Base-by-base conservation (phyloP, 2,797 vertebrate genomes). In the Pipistrellus kuhlii region DNA sequence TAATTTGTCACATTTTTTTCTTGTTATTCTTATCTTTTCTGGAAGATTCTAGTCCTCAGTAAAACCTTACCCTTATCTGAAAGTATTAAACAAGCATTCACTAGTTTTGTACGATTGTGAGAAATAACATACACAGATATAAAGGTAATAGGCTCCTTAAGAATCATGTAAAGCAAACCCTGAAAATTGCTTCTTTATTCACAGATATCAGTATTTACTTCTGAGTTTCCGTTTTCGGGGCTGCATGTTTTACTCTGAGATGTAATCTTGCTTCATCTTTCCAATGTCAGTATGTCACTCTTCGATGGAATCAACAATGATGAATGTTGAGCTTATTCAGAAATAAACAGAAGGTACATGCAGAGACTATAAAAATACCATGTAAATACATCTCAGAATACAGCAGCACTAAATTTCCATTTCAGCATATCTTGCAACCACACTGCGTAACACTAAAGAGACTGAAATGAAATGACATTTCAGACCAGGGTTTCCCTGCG, bases 71-170 rank as follows among this genome's bases (percentile, higher is more conserved):
- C 62, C 93, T 97, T 96, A 94, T 94, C 86, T 35, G 84, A 91
- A 91, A 75, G 53, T 73, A 94, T 95, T 97, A 95, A 94, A 44
- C n/a, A 88, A 90, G 89, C 92, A 97, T 96, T 97, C 73, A 48
- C 89, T 77, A 84, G 95, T 76, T 90, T 72, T 91, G 20, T 51
- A 68, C 62, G 25, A 17, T 86, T 94, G 30, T 87, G 41, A 96
- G 85, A 95, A 94, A 88, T 41, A 12, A 96, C 81, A 72, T 94
- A 96, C 97, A 92, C 96, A 95, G 96, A 73, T 95, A 90, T 48
- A 95, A 95, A 93, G 27, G 71, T 59, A 95, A 97, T 96, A 93
- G 57, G 1, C 85, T 97, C 95, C 94, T 97, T 93, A 94, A 97
- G 94, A 95, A 93, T 64, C 96, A 93, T 90, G 95, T 96, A 97